Percentiles rank a stretch among this genome's conserved stretches.
Evolutionary conservation across 2,113 vertebrate species (phyloP).

Genomic region (Ciconia boyciana): DNA sequence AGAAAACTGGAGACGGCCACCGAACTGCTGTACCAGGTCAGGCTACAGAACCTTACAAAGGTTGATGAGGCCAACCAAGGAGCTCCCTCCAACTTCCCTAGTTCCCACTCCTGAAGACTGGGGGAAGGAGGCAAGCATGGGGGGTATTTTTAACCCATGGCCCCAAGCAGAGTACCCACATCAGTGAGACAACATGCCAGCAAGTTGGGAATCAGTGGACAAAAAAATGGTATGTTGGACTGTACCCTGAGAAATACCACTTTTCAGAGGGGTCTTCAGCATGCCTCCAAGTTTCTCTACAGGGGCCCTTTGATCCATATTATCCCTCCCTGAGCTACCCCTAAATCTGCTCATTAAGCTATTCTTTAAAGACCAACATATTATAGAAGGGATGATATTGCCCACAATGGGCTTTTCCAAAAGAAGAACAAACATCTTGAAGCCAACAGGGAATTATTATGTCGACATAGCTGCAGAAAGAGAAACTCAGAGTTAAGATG

Average conservation of each 20-base stretch:
- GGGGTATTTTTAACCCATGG: neutral
- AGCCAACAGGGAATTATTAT: neutral
- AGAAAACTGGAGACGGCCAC: neutral
- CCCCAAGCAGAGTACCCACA: neutral
- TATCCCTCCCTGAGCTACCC: neutral
- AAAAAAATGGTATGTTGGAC: neutral
- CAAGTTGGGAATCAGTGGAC: neutral
- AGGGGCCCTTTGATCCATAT: neutral
- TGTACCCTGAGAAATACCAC: neutral
- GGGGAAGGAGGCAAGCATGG: accelerated
- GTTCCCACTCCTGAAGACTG: neutral
- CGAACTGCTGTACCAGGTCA: accelerated
- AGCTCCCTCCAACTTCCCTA: neutral
- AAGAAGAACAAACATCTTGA: neutral
- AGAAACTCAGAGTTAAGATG: neutral
- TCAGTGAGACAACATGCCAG: neutral
- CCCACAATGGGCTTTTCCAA: neutral
- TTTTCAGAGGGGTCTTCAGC: neutral
- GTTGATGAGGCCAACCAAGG: neutral
- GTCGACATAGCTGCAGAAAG: neutral
- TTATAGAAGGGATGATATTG: neutral
- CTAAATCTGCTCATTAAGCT: neutral
- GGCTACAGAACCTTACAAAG: neutral
- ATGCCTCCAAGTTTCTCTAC: neutral
- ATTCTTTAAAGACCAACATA: neutral